phyloP scores from a whole-genome alignment of 2,888 invertebrate genomes.

The Saturnia japonica region DNA sequence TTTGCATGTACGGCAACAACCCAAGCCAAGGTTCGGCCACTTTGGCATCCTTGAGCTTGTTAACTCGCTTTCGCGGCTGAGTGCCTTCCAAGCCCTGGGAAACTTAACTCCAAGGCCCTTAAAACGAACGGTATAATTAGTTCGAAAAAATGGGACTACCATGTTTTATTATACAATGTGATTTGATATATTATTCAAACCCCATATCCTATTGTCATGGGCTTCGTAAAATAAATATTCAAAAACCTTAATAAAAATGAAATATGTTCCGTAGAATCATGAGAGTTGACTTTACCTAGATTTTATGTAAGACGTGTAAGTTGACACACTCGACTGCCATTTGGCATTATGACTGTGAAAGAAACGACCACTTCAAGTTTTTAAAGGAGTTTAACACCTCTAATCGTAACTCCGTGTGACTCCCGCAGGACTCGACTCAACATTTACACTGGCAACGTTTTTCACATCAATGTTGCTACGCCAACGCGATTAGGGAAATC shows the following conservation, averaged over 20 bases:
- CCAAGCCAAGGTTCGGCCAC: too few relatives aligned
- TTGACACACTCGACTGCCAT: neutral
- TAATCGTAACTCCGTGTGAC: constrained; percentile 14
- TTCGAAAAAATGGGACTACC: too few relatives aligned
- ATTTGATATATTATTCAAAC: too few relatives aligned
- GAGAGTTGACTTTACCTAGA: neutral
- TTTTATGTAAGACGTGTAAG: neutral
- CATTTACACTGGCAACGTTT: neutral
- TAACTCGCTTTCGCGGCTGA: too few relatives aligned
- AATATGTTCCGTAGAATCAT: neutral
- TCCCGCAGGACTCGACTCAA: neutral
- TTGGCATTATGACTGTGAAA: neutral
- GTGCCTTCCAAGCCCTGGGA: too few relatives aligned
- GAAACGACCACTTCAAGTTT: constrained; percentile 4
- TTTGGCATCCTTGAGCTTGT: too few relatives aligned
- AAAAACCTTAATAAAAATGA: neutral
- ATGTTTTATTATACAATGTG: too few relatives aligned
- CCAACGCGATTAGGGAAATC: neutral
- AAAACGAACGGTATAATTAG: too few relatives aligned
- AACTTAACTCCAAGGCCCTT: too few relatives aligned
- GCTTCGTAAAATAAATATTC: neutral
- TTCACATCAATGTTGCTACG: neutral
- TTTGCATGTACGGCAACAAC: too few relatives aligned
- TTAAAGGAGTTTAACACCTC: constrained; percentile 17
- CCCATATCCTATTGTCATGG: too few relatives aligned